Conservation (phyloP, 2,888 invertebrate species). For the Nomada hirtipes region DNA sequence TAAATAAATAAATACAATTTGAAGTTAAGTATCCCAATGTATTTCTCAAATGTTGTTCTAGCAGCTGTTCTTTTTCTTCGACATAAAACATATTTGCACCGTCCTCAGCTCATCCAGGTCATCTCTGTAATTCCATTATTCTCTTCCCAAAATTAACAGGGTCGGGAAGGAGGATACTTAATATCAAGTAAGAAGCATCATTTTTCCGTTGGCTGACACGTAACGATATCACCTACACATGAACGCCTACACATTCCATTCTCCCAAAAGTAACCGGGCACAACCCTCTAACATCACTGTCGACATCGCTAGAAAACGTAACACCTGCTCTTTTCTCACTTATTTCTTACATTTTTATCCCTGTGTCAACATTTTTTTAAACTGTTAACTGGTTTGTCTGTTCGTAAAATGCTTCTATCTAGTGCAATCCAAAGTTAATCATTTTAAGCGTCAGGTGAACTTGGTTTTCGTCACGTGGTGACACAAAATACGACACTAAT, state of each 20-base stretch:
- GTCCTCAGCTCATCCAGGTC: neutral
- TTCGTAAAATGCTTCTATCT: too few species aligned
- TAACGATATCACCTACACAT: slow-evolving; percentile 14
- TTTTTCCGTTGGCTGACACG: slow-evolving; percentile 12
- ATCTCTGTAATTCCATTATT: neutral
- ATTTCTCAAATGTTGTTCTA: neutral
- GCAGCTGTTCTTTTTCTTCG: too few species aligned
- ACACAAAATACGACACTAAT: too few species aligned
- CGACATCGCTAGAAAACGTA: neutral
- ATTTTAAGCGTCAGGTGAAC: too few species aligned
- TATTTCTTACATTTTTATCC: slow-evolving; percentile 9
- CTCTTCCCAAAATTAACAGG: neutral
- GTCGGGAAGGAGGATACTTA: neutral
- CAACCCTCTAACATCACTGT: slow-evolving; percentile 42
- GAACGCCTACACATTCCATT: slow-evolving; percentile 28
- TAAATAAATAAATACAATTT: too few species aligned
- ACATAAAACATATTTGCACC: neutral
- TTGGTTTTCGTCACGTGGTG: too few species aligned
- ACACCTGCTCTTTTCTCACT: slow-evolving; percentile 32
- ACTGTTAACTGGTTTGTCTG: neutral
- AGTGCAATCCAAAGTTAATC: too few species aligned
- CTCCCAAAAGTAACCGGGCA: slow-evolving; percentile 46
- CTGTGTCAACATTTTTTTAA: neutral
- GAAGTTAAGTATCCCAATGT: too few species aligned
- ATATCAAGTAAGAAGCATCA: neutral